Percentiles rank a stretch among this genome's conserved stretches.
Conservation (phyloP, 1,140 invertebrate species). For the Drosophila bipectinata region DNA sequence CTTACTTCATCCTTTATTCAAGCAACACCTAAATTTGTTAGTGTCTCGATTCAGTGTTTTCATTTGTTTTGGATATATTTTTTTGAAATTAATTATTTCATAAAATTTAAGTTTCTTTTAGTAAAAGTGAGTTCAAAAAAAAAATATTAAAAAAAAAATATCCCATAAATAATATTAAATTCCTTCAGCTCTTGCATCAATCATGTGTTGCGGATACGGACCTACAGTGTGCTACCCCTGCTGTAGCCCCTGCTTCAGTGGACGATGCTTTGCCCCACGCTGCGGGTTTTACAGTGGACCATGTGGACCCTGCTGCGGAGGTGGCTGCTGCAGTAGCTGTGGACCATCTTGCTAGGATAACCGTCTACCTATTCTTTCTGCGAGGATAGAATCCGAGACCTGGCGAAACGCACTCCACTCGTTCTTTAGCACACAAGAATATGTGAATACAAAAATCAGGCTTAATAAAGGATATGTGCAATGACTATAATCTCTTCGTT, state of each 20-base stretch:
- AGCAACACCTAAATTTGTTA: conserved; percentile 24
- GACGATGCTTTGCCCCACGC: conserved; percentile 25
- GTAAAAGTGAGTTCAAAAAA: background rate
- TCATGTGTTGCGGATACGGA: conserved; percentile 45
- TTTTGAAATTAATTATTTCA: background rate
- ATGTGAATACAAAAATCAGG: conserved; percentile 4
- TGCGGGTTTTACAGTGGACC: conserved; percentile 34
- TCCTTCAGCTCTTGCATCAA: background rate
- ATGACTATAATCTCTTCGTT: background rate
- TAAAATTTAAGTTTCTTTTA: background rate
- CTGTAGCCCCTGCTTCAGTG: conserved; percentile 49
- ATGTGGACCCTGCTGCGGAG: conserved; percentile 34
- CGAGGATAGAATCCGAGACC: background rate
- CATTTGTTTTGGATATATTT: background rate
- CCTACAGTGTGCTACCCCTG: conserved; percentile 38
- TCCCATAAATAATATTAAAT: too few relatives aligned
- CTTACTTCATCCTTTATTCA: conserved; percentile 9
- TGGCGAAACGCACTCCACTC: too few relatives aligned
- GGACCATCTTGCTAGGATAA: conserved; percentile 32
- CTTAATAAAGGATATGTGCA: conserved; percentile 15
- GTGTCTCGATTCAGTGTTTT: conserved; percentile 17
- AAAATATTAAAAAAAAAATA: too few relatives aligned
- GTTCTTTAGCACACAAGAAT: background rate
- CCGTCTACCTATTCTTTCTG: too few relatives aligned
- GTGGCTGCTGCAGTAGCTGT: conserved; percentile 43